Conservation (phyloP, 2,113 vertebrate species). For the Entelurus aequoreus region DNA sequence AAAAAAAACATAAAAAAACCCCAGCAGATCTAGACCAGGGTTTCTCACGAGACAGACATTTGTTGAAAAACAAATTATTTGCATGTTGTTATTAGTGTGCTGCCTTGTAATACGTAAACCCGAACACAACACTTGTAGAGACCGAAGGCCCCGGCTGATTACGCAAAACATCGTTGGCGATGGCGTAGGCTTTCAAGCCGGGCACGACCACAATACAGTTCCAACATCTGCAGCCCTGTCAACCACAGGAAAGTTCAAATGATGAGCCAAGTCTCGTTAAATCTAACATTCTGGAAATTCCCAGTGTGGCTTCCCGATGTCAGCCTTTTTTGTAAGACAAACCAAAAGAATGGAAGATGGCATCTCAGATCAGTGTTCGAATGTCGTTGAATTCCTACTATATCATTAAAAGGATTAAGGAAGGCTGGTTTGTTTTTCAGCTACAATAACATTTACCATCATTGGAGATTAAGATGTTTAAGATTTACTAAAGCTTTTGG, state of each 20-base stretch:
- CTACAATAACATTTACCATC: neutral
- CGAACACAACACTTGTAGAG: neutral
- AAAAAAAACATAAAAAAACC: too few relatives aligned
- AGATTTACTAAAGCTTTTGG: neutral
- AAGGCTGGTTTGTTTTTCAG: neutral
- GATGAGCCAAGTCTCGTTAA: slow-evolving; percentile 44
- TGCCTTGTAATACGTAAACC: too few relatives aligned
- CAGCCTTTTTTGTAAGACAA: slow-evolving; percentile 19
- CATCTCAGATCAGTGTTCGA: slow-evolving; percentile 5
- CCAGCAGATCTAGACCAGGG: too few relatives aligned
- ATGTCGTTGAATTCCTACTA: slow-evolving; percentile 4
- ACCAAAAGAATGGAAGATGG: slow-evolving; percentile 19
- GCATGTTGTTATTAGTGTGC: too few relatives aligned
- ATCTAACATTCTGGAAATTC: slow-evolving; percentile 50
- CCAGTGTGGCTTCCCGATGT: slow-evolving; percentile 19
- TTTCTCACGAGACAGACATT: too few relatives aligned
- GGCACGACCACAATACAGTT: slow-evolving; percentile 13
- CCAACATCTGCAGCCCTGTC: slow-evolving; percentile 27
- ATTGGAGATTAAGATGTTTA: neutral
- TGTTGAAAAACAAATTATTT: too few relatives aligned
- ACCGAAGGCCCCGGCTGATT: slow-evolving; percentile 2
- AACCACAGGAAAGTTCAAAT: slow-evolving; percentile 29
- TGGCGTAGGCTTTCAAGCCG: slow-evolving; percentile 8
- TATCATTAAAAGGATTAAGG: neutral
- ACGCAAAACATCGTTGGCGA: neutral